Evolutionary conservation across 2,113 vertebrate species (phyloP).

Genomic region (Sinocyclocheilus anophthalmus): DNA sequence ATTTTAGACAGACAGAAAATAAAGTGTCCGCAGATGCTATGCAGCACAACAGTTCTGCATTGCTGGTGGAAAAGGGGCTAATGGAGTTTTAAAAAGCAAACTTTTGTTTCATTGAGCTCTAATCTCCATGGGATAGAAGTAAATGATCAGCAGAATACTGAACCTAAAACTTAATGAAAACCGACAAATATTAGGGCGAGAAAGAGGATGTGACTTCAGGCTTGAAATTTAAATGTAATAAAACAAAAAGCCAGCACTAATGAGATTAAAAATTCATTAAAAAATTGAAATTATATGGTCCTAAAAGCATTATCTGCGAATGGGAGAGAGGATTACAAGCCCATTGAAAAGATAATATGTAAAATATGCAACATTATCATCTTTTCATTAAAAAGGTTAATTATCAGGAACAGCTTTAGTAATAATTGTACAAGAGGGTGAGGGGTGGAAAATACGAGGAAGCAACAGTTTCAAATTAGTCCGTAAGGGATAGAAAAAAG

Average conservation of each 20-base stretch:
- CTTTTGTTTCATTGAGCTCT: not conserved
- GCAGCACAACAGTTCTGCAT: not conserved
- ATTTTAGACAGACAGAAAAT: not conserved
- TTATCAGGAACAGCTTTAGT: slow-evolving; percentile 28
- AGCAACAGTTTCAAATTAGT: slow-evolving; percentile 4
- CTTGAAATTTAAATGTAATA: slow-evolving; percentile 15
- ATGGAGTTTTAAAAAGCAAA: not conserved
- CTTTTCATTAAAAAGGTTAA: slow-evolving; percentile 39
- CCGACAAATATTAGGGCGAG: not conserved
- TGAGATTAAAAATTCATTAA: slow-evolving; percentile 37
- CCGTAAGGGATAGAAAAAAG: slow-evolving; percentile 1
- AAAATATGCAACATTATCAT: slow-evolving; percentile 25
- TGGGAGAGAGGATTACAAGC: slow-evolving; percentile 35
- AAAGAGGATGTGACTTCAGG: slow-evolving; percentile 19
- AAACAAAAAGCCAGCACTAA: slow-evolving; percentile 31
- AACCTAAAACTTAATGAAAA: not conserved
- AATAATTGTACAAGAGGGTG: not conserved
- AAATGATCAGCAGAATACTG: slow-evolving; percentile 21
- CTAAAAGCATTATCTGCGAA: not conserved
- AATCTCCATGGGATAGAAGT: not conserved
- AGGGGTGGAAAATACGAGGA: not conserved
- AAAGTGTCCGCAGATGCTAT: no score
- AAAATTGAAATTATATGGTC: not conserved
- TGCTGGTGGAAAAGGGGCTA: not conserved
- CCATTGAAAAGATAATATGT: slow-evolving; percentile 33